Evolutionary conservation across 2,888 invertebrate species (phyloP), one percentile per base, ranked within the genome.

Genomic region (Tachina fera): DNA sequence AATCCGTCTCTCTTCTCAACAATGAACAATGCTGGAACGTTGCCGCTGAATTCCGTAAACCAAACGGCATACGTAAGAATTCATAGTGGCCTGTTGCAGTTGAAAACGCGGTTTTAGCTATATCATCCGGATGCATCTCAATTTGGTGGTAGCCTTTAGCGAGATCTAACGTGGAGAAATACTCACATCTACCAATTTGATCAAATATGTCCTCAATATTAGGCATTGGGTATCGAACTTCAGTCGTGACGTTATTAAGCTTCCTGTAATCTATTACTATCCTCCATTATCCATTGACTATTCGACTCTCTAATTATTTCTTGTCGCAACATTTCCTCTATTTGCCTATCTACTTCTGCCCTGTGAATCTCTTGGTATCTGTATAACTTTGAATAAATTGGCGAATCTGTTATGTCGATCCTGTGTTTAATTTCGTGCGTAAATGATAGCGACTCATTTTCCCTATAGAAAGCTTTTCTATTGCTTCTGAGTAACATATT

Each of bases 181-280:
- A 45, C 5, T 45, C 9, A 5, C 45, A 45, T 45, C 9, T 45
- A 45, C 45, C 45, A 2, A 45, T 3, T 45, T 45, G 6, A 9
- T 45, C 8, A 45, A 45, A 45, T 45, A 11, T 8, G 45, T 45
- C 45, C 45, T 75, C 53, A 11, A 75, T 65, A 41, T 75, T 75
- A 9, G 75, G 75, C 2, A 65, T 74, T 47, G 72, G 72, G 31
- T 8, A 61, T 74, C 47, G 22, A 60, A 39, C 39, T 39, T 60
- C 72, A 31, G 49, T 49, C 14, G 60, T 49, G 16, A 60, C 31
- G 49, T 19, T 31, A 61, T 74, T 74, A 0, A 74, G 47, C 3
- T 72, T 72, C 58, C 53, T 56, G 22, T 71, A 71, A 31, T 60
- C 47, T 10, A 72, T 72, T 1, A 58, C 60, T 31, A 72, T 58